Conservation (phyloP, 2,888 invertebrate species). For the Phyto melanocephala region DNA sequence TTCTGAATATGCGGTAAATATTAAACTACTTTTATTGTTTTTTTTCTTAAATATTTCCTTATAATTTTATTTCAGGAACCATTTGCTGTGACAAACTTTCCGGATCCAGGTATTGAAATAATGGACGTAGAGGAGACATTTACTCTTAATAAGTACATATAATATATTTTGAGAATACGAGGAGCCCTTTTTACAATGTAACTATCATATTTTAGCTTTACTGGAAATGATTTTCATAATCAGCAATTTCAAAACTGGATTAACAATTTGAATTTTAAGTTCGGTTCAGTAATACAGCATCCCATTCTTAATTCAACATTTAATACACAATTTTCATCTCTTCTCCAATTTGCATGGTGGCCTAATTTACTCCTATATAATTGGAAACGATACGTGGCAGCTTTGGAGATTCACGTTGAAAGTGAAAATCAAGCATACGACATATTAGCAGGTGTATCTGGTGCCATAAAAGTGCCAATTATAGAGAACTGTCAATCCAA, state of each 20-base stretch:
- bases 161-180: too few relatives aligned
- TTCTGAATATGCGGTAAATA: background rate
- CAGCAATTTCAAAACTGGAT: background rate
- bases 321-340: conserved; percentile 18
- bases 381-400: conserved; percentile 48
- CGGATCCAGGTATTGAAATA: background rate
- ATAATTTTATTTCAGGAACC: background rate
- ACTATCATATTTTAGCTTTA: background rate
- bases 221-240: background rate
- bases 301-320: background rate
- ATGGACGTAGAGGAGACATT: background rate
- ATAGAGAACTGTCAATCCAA: background rate
- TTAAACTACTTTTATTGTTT: background rate
- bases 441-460: conserved; percentile 50
- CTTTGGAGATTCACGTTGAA: conserved; percentile 25
- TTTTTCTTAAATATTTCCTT: background rate
- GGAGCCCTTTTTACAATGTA: too few relatives aligned
- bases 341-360: conserved; percentile 57
- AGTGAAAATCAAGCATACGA: conserved; percentile 5
- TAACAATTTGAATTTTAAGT: background rate
- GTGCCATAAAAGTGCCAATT: background rate
- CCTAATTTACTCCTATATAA: conserved; percentile 52
- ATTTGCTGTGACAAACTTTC: background rate
- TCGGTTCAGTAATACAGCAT: conserved; percentile 17
- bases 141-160: background rate